Conservation (phyloP, 1,140 invertebrate species). For the Megalonaias nervosa region DNA sequence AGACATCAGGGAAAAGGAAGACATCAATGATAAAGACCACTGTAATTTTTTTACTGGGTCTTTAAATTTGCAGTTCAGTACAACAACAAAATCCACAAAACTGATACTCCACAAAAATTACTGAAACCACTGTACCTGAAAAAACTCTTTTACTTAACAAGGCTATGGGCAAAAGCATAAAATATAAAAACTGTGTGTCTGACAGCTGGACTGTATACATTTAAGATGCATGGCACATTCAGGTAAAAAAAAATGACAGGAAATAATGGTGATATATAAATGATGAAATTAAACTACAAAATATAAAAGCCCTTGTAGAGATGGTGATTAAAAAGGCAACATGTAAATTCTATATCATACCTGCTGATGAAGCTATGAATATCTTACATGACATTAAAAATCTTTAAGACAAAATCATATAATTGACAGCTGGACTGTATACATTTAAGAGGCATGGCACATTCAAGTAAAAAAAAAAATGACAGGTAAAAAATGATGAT, state of each 20-base stretch:
- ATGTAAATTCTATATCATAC: not conserved
- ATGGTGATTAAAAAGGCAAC: not conserved
- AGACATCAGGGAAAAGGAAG: too few relatives aligned
- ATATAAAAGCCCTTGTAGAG: not conserved
- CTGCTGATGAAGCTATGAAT: not conserved
- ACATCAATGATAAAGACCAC: too few relatives aligned
- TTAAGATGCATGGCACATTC: constrained; percentile 1
- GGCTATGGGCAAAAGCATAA: too few relatives aligned
- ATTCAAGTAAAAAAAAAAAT: not conserved
- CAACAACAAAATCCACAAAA: too few relatives aligned
- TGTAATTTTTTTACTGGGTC: too few relatives aligned
- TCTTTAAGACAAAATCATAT: constrained; percentile 33
- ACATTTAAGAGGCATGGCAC: constrained; percentile 9
- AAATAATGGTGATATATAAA: too few relatives aligned
- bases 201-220: not conserved
- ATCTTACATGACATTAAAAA: not conserved
- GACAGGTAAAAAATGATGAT: too few relatives aligned
- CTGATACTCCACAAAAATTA: too few relatives aligned
- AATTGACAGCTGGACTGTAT: constrained; percentile 15
- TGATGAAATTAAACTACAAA: not conserved
- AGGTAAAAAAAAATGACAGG: not conserved
- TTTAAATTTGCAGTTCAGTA: too few relatives aligned
- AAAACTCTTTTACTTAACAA: not conserved
- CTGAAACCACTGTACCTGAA: too few relatives aligned
- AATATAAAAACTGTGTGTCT: constrained; percentile 25